Percentiles rank a stretch among this genome's conserved stretches.
These are phyloP conservation scores for Aphis gossypii DNA, from an alignment of 1,140 invertebrate species.

Conservation along the genomic window DNA sequence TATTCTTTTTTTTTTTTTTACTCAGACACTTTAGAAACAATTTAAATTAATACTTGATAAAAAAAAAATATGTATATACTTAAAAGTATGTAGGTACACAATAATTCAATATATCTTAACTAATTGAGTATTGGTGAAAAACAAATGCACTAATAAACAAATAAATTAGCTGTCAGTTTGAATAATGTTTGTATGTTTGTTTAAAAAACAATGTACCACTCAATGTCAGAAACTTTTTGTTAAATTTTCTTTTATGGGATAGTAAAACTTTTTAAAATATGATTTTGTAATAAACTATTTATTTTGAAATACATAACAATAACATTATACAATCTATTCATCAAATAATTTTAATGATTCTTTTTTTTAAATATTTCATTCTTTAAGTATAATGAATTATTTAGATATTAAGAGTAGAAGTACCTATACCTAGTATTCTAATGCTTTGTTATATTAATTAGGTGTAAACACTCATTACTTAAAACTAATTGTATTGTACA, in stretches of 20 bases:
- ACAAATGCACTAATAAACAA: background rate
- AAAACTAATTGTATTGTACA: background rate
- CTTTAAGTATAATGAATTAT: background rate
- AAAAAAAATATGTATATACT: background rate
- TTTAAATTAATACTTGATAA: background rate
- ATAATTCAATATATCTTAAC: background rate
- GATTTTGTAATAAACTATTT: background rate
- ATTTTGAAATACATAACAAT: background rate
- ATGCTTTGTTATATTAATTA: background rate
- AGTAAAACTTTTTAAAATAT: background rate
- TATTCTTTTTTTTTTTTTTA: background rate
- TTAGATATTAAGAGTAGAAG: background rate
- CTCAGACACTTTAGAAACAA: background rate
- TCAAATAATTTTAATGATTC: background rate
- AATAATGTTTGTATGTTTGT: background rate
- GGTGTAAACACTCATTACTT: background rate
- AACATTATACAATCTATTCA: background rate
- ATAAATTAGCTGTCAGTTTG: background rate
- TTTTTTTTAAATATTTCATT: background rate
- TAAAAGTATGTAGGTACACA: background rate
- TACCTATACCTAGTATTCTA: background rate
- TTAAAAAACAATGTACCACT: background rate
- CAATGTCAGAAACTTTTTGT: background rate
- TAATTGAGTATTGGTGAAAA: background rate
- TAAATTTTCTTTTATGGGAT: background rate